phyloP scores from a whole-genome alignment of 2,888 invertebrate genomes.

The Acanthosepion esculentum region DNA sequence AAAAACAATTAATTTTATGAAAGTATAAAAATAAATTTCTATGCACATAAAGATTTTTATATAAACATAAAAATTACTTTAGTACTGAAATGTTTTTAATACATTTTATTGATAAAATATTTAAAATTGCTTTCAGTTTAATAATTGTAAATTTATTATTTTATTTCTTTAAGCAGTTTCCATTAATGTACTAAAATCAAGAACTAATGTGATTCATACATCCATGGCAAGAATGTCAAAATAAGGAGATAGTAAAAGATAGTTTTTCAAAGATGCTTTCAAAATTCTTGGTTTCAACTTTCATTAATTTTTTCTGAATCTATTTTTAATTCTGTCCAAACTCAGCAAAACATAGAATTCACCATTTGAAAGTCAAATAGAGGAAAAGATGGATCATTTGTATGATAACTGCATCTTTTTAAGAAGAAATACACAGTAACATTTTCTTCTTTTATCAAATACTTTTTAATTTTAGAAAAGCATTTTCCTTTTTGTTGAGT shows the following conservation, averaged over 20 bases:
- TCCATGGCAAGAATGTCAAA: no score
- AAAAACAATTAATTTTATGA: background rate
- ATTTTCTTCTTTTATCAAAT: no score
- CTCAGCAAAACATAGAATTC: no score
- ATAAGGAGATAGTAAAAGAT: background rate
- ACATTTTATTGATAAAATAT: background rate
- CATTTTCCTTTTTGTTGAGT: no score
- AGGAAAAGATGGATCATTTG: no score
- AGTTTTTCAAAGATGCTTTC: background rate
- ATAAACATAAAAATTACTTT: background rate
- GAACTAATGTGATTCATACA: no score
- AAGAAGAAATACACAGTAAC: no score
- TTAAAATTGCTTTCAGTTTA: background rate
- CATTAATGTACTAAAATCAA: no score
- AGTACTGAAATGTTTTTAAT: background rate
- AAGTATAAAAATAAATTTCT: background rate
- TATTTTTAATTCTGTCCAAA: background rate
- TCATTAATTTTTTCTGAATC: background rate
- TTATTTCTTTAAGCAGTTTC: background rate
- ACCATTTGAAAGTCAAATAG: no score
- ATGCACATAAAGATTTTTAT: background rate
- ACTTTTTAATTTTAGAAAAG: no score
- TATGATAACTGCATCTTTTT: no score
- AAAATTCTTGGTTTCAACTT: background rate
- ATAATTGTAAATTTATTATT: background rate